phyloP scores from a whole-genome alignment of 2,113 vertebrate species.

The Myotis davidii region DNA sequence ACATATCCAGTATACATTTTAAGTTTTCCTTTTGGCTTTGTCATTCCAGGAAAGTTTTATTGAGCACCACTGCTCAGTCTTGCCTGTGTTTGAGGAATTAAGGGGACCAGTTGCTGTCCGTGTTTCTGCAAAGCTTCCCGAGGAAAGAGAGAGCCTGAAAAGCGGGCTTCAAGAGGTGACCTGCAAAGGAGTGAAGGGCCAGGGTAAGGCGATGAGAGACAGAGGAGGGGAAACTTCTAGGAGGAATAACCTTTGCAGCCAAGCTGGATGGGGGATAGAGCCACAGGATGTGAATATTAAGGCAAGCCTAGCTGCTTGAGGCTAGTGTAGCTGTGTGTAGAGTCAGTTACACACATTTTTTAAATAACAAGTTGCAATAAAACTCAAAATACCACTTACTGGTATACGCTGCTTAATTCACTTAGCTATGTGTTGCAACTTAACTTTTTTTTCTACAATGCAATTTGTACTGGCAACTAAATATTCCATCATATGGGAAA shows the following conservation, averaged over 20 bases:
- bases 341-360: not conserved
- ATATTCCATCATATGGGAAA: not conserved
- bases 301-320: not conserved
- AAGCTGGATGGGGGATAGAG: not conserved
- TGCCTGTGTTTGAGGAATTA: not conserved
- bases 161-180: not conserved
- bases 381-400: not conserved
- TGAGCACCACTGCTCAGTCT: not conserved
- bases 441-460: not conserved
- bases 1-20: not conserved
- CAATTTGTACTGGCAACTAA: not conserved
- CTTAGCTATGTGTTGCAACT: not conserved
- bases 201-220: not conserved
- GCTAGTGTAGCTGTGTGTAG: not conserved
- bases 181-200: not conserved
- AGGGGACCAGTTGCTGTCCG: not conserved
- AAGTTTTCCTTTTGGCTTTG: not conserved
- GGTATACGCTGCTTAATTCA: not conserved
- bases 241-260: not conserved
- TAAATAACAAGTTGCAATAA: constrained; percentile 5
- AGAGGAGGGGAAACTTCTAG: not conserved
- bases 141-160: not conserved
- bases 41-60: not conserved
- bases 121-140: not conserved
- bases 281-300: not conserved